A percentile compares a stretch with the other conserved stretches of the same genome.
Evolutionary conservation across 2,888 invertebrate genomes (phyloP).

Genomic region (Trachelus stipa): DNA sequence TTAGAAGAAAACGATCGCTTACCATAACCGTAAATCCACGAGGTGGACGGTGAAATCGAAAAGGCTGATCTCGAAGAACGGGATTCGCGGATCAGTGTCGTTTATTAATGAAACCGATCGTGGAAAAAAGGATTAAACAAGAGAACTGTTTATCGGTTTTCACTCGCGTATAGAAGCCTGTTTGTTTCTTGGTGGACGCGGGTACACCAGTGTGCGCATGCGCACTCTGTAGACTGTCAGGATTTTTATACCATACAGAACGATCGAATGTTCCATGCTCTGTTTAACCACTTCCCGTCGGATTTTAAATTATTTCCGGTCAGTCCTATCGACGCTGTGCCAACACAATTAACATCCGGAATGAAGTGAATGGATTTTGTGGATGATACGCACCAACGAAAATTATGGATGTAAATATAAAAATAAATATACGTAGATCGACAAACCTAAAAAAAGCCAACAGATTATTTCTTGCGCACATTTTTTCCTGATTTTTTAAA

Average conservation of each 20-base stretch:
- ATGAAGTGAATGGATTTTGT: background rate
- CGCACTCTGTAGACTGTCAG: background rate
- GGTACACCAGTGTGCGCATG: background rate
- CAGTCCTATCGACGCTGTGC: constrained; percentile 21
- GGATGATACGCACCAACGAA: background rate
- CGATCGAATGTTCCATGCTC: constrained; percentile 37
- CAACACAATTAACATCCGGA: constrained; percentile 28
- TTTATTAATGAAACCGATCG: background rate
- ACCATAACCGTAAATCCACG: background rate
- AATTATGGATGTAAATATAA: background rate
- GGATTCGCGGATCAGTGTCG: background rate
- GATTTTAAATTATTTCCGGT: constrained; percentile 49
- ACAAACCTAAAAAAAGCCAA: background rate
- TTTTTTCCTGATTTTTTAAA: no score
- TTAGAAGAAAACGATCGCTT: constrained; percentile 7
- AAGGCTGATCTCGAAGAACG: background rate
- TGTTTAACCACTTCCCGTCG: constrained; percentile 56
- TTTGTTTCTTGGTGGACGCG: background rate
- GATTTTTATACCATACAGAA: background rate
- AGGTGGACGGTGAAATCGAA: background rate
- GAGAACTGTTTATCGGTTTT: background rate
- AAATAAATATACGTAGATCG: background rate
- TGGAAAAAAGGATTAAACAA: background rate
- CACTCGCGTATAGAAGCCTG: background rate
- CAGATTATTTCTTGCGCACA: background rate